Percentiles rank a stretch among this genome's conserved stretches.
Evolutionary conservation across 2,888 invertebrate species (phyloP).

Genomic region (Catocala sponsa): DNA sequence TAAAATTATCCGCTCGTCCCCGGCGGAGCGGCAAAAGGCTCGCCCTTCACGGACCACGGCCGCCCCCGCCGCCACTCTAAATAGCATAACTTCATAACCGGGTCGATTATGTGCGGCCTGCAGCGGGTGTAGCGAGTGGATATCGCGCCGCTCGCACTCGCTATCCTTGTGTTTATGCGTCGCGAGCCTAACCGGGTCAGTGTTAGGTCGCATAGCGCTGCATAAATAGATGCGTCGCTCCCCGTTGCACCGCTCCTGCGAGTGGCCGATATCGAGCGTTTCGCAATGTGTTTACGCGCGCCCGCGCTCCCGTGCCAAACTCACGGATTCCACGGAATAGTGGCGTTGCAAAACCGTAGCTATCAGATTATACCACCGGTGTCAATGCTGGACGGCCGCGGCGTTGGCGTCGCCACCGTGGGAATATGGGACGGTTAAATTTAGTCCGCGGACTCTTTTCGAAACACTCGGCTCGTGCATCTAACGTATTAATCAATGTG

Average conservation of each 20-base stretch:
- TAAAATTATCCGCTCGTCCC: conserved; percentile 81
- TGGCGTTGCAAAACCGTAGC: conserved; percentile 69
- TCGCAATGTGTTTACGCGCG: conserved; percentile 79
- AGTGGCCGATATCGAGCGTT: conserved; percentile 68
- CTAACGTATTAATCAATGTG: conserved; percentile 17
- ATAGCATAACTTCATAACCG: conserved; percentile 65
- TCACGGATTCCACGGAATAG: conserved; percentile 69
- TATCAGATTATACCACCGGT: conserved; percentile 47
- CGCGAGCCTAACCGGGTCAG: conserved; percentile 83
- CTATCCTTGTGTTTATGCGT: conserved; percentile 81
- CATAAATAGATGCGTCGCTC: conserved; percentile 77
- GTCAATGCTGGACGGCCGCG: conserved; percentile 61
- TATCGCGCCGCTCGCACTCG: conserved; percentile 50
- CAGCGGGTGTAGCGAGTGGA: conserved; percentile 26
- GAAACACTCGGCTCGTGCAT: conserved; percentile 44
- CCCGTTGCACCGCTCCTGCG: conserved; percentile 61
- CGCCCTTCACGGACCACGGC: conserved; percentile 82
- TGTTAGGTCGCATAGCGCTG: conserved; percentile 86
- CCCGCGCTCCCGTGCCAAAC: conserved; percentile 72
- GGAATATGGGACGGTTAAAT: conserved; percentile 77
- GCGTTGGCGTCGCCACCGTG: conserved; percentile 59
- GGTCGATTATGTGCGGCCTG: conserved; percentile 58
- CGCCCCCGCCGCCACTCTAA: conserved; percentile 70
- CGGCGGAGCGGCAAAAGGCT: conserved; percentile 78
- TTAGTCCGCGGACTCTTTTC: conserved; percentile 66